A percentile compares a stretch with the other conserved stretches of the same genome.
These are phyloP conservation scores for Amphiprion ocellaris DNA, from an alignment of 2,113 vertebrate species.

Conservation along the genomic window DNA sequence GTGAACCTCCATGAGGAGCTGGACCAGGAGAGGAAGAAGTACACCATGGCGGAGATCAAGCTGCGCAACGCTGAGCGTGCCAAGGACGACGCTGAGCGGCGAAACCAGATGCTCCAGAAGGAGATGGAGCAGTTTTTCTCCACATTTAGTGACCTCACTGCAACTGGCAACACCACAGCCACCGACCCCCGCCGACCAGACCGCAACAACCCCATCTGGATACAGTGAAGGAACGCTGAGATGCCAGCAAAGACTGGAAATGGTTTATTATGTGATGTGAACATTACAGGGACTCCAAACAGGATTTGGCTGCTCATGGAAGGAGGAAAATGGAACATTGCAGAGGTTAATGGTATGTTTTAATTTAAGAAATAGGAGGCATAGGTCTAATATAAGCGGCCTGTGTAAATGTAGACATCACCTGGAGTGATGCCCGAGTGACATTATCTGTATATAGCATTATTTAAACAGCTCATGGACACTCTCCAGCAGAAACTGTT, in stretches of 20 bases:
- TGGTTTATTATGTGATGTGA: constrained; percentile 32
- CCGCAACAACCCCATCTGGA: constrained; percentile 95
- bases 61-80: constrained; percentile 96
- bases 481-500: constrained; percentile 21
- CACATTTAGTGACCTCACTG: constrained; percentile 95
- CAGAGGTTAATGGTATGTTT: constrained; percentile 34
- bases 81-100: constrained; percentile 96
- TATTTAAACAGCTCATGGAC: constrained; percentile 69
- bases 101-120: constrained; percentile 97
- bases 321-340: not conserved
- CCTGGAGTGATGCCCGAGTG: constrained; percentile 72
- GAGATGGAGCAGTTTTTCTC: constrained; percentile 99
- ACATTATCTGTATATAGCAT: constrained; percentile 63
- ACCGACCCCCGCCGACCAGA: constrained; percentile 90
- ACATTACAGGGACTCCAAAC: constrained; percentile 42
- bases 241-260: constrained; percentile 20
- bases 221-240: constrained; percentile 88
- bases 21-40: constrained; percentile 98
- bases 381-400: constrained; percentile 19
- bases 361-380: constrained; percentile 50
- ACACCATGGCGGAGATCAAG: constrained; percentile 99
- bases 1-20: constrained; percentile 93
- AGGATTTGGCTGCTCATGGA: constrained; percentile 63
- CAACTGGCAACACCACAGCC: constrained; percentile 85
- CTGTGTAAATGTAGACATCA: constrained; percentile 56